Evolutionary conservation across 37 sponge, comb jelly and placozoan species (phyloP).

Genomic region (Oscarella lobularis): DNA sequence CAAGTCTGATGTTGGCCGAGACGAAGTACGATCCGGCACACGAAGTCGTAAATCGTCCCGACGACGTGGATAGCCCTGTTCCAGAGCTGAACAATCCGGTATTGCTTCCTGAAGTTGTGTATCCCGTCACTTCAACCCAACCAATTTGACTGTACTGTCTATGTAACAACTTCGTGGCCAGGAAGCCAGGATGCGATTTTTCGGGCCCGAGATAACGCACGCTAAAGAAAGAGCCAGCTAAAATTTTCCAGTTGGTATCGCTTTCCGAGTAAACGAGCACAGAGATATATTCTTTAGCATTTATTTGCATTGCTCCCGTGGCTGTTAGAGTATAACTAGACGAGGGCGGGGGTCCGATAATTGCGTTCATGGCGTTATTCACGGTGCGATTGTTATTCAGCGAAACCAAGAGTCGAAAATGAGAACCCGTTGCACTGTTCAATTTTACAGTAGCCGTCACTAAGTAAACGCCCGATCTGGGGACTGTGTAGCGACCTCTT

Average conservation of each 20-base stretch:
- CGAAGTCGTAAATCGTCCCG: constrained; percentile 2
- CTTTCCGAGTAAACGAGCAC: not conserved
- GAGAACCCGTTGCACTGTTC: not conserved
- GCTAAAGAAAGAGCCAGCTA: not conserved
- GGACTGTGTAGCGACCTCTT: not conserved
- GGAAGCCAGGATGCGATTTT: not conserved
- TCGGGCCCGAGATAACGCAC: not conserved
- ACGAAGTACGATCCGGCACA: not conserved
- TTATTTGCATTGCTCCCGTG: not conserved
- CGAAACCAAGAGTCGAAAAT: not conserved
- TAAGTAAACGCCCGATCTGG: not conserved
- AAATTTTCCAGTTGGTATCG: not conserved
- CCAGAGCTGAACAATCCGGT: not conserved
- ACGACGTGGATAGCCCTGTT: not conserved
- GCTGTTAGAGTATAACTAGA: not conserved
- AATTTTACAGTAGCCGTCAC: not conserved
- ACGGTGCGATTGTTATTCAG: not conserved
- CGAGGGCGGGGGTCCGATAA: not conserved
- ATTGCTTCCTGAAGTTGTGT: too few species aligned
- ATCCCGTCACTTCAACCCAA: not conserved
- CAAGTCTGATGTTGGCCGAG: not conserved
- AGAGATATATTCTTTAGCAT: not conserved
- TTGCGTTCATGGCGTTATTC: constrained; percentile 1
- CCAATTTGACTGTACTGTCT: not conserved
- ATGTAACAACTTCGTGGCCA: not conserved